These are phyloP conservation scores for Eptatretus atami DNA, from an alignment of 2,797 vertebrate genomes.

Conservation along the genomic window DNA sequence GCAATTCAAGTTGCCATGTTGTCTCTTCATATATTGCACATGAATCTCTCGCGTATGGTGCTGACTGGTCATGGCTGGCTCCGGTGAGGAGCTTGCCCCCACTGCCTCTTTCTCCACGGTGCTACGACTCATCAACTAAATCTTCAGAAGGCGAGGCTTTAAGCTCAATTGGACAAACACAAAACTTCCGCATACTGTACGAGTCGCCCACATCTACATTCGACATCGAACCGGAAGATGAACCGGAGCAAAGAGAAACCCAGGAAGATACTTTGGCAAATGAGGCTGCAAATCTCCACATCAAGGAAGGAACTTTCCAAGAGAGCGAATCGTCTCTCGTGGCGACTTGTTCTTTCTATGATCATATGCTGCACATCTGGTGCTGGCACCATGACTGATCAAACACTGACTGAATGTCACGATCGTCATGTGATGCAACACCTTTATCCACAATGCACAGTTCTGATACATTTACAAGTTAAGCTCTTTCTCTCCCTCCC, in stretches of 20 bases:
- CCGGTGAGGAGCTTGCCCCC: constrained; percentile 10
- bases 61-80: constrained; percentile 45
- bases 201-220: constrained; percentile 33
- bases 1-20: constrained; percentile 11
- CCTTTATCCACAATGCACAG: too few relatives aligned
- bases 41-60: constrained; percentile 59
- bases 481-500: too few relatives aligned
- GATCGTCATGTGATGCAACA: too few relatives aligned
- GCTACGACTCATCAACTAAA: background rate
- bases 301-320: background rate
- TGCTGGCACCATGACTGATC: constrained; percentile 26
- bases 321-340: constrained; percentile 20
- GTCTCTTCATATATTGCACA: constrained; percentile 35
- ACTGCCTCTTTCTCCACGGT: background rate
- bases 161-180: constrained; percentile 6
- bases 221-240: constrained; percentile 24
- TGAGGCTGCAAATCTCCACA: too few relatives aligned
- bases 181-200: constrained; percentile 27
- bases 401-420: background rate
- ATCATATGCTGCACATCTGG: constrained; percentile 61
- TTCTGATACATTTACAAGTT: too few relatives aligned
- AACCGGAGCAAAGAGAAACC: constrained; percentile 11
- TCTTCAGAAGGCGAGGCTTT: background rate
- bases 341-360: constrained; percentile 71
- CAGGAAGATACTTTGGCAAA: too few relatives aligned